Base-by-base conservation (phyloP, 2,113 vertebrate species). In the Toxostoma redivivum region DNA sequence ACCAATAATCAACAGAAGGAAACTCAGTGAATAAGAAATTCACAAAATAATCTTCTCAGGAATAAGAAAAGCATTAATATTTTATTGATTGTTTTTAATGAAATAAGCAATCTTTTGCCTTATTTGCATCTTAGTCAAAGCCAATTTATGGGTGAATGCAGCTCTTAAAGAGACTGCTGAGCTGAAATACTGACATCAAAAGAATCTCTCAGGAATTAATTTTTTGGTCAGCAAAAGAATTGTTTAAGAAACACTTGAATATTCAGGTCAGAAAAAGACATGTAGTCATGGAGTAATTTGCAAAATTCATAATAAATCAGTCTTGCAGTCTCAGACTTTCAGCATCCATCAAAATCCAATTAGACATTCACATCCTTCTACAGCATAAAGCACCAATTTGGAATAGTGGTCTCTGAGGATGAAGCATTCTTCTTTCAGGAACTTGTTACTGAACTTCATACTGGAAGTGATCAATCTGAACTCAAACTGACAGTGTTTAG, bases 381-480 rank as follows among this genome's bases (percentile, higher is more conserved):
- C 27, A 70, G 23, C 19, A 70, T 24, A 70, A 73, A 80, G 16
- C 30, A 62, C 33, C 3, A 15, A 19, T 58, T 56, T 93, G 37
- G 42, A 87, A 47, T 28, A 87, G 40, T 50, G 22, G 38, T 85
- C 51, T 80, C 57, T 44, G 35, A 69, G 27, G 38, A 10, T 72
- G 23, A 94, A 69, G 23, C 9, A 54, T 69, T 82, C n/a, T 76
- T 5, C 2, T 91, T 89, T 94, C 95, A 94, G 89, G 84, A 95
- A 82, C n/a, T 60, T 87, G 48, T 81, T 95, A 45, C 45, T 5
- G 10, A 91, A 33, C 69, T 82, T 38, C 4, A 1, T 88, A 51
- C 81, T 95, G 87, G 78, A 95, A 90, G 50, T 58, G 38, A 92
- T 95, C 84, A 94, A 72, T 90, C 70, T 91, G 62, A 72, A 69